Conservation (phyloP, 2,113 vertebrate genomes). For the Ornithorhynchus anatinus region DNA sequence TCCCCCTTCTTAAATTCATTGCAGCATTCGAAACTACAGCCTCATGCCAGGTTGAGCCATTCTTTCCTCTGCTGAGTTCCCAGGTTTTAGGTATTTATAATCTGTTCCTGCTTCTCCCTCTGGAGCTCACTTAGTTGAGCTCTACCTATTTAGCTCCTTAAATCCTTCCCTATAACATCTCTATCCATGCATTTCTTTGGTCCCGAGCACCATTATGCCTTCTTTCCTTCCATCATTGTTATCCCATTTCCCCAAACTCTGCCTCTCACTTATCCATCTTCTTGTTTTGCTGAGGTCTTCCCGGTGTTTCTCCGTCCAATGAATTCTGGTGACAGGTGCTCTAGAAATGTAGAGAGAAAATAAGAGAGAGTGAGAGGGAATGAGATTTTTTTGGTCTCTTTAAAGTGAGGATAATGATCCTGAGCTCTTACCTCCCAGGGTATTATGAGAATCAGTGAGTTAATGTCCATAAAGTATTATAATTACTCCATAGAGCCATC, state of each 20-base stretch:
- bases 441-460: conserved; percentile 48
- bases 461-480: conserved; percentile 62
- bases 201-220: neutral
- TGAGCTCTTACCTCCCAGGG: conserved; percentile 43
- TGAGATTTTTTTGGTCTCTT: conserved; percentile 11
- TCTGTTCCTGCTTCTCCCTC: neutral
- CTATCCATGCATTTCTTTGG: neutral
- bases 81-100: neutral
- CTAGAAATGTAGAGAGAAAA: conserved; percentile 2
- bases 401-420: conserved; percentile 46
- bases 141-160: neutral
- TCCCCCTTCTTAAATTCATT: neutral
- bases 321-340: conserved; percentile 49
- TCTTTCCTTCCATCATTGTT: neutral
- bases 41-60: neutral
- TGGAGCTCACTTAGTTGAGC: accelerated
- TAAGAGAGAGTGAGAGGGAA: too few species aligned
- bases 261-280: conserved; percentile 23
- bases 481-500: conserved; percentile 62
- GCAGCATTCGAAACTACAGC: neutral
- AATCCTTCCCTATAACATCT: neutral
- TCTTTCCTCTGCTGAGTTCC: neutral
- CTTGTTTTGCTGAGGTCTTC: neutral
- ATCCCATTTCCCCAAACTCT: conserved; percentile 3
- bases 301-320: neutral